These are phyloP conservation scores for Mallotus villosus DNA, from an alignment of 2,797 vertebrate species.

Conservation along the genomic window DNA sequence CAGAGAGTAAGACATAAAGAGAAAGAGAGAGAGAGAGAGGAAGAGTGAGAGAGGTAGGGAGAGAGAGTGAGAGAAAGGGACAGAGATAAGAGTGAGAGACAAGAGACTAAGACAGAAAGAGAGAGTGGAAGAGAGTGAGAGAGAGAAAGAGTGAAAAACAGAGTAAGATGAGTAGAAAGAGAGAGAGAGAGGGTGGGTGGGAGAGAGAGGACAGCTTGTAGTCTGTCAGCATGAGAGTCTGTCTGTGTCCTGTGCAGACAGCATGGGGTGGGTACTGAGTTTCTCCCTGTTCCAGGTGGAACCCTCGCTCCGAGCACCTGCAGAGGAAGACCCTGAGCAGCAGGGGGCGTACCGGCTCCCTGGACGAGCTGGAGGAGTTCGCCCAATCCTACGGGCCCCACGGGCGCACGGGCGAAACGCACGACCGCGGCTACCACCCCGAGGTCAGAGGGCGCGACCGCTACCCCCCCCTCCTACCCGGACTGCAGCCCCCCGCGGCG, in stretches of 20 bases:
- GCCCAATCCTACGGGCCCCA: constrained; percentile 71
- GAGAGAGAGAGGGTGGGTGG: not conserved
- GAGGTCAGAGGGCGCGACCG: constrained; percentile 45
- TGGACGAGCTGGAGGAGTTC: constrained; percentile 94
- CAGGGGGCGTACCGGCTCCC: constrained; percentile 86
- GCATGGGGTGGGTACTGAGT: not conserved
- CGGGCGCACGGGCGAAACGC: constrained; percentile 68
- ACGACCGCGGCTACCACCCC: constrained; percentile 67
- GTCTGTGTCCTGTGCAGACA: not conserved
- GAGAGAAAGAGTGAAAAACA: not conserved
- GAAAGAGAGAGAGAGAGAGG: too few relatives aligned
- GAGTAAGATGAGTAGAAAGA: not conserved
- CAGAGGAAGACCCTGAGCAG: constrained; percentile 83
- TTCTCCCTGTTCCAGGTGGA: constrained; percentile 75
- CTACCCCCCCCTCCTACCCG: constrained; percentile 32
- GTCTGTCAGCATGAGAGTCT: too few relatives aligned
- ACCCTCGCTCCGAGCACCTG: constrained; percentile 86
- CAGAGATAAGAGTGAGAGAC: too few relatives aligned
- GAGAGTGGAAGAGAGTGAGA: not conserved
- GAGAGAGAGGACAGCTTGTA: too few relatives aligned
- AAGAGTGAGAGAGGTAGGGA: not conserved
- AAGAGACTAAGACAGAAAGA: not conserved
- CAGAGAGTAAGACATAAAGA: too few relatives aligned
- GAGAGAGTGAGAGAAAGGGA: too few relatives aligned
- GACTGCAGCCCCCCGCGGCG: constrained; percentile 59